These are phyloP conservation scores for Hephaestus fuliginosus DNA, from an alignment of 2,797 vertebrate genomes.

Conservation along the genomic window DNA sequence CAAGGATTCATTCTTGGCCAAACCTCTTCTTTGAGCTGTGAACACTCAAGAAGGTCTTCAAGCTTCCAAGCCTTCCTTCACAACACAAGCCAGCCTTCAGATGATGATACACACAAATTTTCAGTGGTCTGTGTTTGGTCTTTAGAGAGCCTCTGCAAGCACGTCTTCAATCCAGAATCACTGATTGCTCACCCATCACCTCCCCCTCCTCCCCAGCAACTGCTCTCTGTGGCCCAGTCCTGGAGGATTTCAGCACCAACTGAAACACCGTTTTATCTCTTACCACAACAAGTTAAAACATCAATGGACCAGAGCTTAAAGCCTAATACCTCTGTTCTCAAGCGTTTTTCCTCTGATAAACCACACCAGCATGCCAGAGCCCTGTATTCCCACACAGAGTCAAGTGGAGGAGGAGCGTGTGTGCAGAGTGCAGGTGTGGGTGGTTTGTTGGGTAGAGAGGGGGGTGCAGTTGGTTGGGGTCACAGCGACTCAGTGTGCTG, in stretches of 20 bases:
- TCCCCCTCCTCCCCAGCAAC: constrained; percentile 44
- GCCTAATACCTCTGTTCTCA: constrained; percentile 72
- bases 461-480: constrained; percentile 72
- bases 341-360: constrained; percentile 71
- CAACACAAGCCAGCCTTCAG: constrained; percentile 30
- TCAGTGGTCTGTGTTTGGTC: constrained; percentile 33
- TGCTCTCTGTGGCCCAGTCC: constrained; percentile 41
- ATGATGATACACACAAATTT: constrained; percentile 37
- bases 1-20: constrained; percentile 42
- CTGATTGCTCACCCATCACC: constrained; percentile 56
- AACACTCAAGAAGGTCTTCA: constrained; percentile 15
- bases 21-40: constrained; percentile 33
- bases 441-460: constrained; percentile 62
- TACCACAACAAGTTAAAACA: constrained; percentile 75
- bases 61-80: constrained; percentile 19
- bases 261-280: constrained; percentile 70
- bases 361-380: constrained; percentile 43
- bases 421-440: constrained; percentile 72
- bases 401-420: constrained; percentile 66
- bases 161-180: constrained; percentile 50
- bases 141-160: constrained; percentile 44
- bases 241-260: constrained; percentile 60
- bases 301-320: constrained; percentile 75
- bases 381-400: constrained; percentile 70
- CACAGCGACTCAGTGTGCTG: constrained; percentile 66